Base-by-base conservation (phyloP, 1,140 invertebrate genomes). In the Neodiprion lecontei region DNA sequence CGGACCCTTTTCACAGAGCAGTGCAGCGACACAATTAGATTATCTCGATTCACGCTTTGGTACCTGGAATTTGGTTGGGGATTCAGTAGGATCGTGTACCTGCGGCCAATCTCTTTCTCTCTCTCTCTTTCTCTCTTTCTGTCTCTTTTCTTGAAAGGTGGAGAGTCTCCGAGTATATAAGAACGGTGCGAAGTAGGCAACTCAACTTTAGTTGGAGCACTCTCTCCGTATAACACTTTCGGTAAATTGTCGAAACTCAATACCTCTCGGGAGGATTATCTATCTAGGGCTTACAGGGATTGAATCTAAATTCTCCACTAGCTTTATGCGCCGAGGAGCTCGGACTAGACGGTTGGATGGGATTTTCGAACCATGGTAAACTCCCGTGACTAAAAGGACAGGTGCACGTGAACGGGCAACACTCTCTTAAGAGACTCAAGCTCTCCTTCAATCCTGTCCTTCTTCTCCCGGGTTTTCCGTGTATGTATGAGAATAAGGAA, bases 81-180 rank as follows among this genome's bases (percentile, higher is more conserved):
- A 10, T 9, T 48, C 21, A 21, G 21, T 14, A n/a, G 69, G 61
- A 70, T 70, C 9, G 40, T 9, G 28, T 28, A 40, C 50, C 50
- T 47, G 28, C 69, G 40, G 48, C 69, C 69, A 48, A 40, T 10
- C 69, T 69, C 10, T 21, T 40, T 70, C 11, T 69, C n/a, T 69
- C n/a, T 69, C 14, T 69, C 28, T 14, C 69, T 7, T 1, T 28
- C 9, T 70, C 23, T 48, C 40, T 9, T 12, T 17, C 14, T 48
- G 8, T 17, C 49, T 69, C 68, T 14, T 11, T 12, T 69, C 67
- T 11, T 23, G 28, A 14, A 12, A 23, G 12, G 9, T 48, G 9
- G 14, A 9, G 17, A 9, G 17, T 40, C 69, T 40, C 14, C 69
- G 14, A 48, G 17, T 70, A 48, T 40, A 40, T 40, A 40, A 3